Percentiles rank a stretch among this genome's conserved stretches.
Conservation (phyloP, 1,140 invertebrate species). For the Frieseomelitta varia region DNA sequence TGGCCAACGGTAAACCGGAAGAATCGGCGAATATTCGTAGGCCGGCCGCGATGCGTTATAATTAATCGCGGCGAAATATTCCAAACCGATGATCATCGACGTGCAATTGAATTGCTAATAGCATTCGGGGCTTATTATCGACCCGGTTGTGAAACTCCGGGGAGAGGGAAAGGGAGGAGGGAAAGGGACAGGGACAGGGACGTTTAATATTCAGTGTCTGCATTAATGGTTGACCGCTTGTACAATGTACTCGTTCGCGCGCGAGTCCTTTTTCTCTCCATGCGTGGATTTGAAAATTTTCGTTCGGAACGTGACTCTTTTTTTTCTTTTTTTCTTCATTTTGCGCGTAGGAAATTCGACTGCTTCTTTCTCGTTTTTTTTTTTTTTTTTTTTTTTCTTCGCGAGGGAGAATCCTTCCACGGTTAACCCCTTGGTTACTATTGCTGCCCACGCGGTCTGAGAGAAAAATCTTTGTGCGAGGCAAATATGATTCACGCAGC, state of each 20-base stretch:
- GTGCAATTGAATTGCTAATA: slow-evolving; percentile 70
- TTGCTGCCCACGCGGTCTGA: too few species aligned
- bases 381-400: too few species aligned
- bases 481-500: too few species aligned
- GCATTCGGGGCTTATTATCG: slow-evolving; percentile 64
- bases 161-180: background rate
- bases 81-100: slow-evolving; percentile 60
- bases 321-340: too few species aligned
- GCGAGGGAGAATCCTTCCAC: too few species aligned
- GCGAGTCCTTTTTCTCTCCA: too few species aligned
- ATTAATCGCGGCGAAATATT: slow-evolving; percentile 67
- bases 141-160: background rate
- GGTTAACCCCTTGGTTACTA: too few species aligned
- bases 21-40: slow-evolving; percentile 41
- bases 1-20: background rate
- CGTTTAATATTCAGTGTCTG: slow-evolving; percentile 63
- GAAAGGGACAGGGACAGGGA: background rate
- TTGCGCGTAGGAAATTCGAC: too few species aligned
- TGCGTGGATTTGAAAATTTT: too few species aligned
- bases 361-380: too few species aligned
- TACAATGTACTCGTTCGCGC: slow-evolving; percentile 14
- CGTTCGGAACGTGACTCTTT: too few species aligned
- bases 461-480: too few species aligned
- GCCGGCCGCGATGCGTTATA: slow-evolving; percentile 48
- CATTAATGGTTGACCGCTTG: slow-evolving; percentile 49